These are phyloP conservation scores for Ichneumoninae sp. DNA, from an alignment of 2,888 invertebrate genomes.

Conservation along the genomic window DNA sequence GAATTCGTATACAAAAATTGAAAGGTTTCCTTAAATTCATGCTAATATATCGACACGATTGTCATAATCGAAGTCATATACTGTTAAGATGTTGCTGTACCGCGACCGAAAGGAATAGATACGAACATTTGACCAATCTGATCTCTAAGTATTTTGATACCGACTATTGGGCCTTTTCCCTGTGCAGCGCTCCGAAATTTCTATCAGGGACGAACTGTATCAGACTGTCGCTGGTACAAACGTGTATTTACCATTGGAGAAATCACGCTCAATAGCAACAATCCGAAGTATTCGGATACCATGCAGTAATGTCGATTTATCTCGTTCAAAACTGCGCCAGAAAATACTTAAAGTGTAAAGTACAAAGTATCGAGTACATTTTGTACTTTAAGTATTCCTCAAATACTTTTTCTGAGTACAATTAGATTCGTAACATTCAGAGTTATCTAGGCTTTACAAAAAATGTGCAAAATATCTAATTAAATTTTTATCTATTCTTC, in stretches of 20 bases:
- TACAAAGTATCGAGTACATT: too few species aligned
- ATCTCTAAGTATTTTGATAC: neutral
- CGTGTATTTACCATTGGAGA: neutral
- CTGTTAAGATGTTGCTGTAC: neutral
- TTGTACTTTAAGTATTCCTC: too few species aligned
- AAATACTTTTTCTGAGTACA: too few species aligned
- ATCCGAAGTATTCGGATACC: too few species aligned
- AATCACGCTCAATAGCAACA: neutral
- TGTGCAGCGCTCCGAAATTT: neutral
- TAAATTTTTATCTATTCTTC: too few species aligned
- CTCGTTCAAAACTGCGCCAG: too few species aligned
- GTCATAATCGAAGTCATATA: neutral
- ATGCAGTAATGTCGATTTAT: too few species aligned
- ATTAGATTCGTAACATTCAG: too few species aligned
- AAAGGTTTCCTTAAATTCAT: neutral
- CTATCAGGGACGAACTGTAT: neutral
- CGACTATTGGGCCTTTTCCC: neutral
- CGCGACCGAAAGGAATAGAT: neutral
- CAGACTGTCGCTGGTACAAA: neutral
- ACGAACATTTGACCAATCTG: neutral
- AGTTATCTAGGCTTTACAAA: too few species aligned
- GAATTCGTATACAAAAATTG: neutral
- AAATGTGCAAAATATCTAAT: too few species aligned
- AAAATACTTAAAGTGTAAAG: too few species aligned
- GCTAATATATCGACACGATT: neutral